phyloP scores from a whole-genome alignment of 2,113 vertebrate genomes.

The Rattus rattus region DNA sequence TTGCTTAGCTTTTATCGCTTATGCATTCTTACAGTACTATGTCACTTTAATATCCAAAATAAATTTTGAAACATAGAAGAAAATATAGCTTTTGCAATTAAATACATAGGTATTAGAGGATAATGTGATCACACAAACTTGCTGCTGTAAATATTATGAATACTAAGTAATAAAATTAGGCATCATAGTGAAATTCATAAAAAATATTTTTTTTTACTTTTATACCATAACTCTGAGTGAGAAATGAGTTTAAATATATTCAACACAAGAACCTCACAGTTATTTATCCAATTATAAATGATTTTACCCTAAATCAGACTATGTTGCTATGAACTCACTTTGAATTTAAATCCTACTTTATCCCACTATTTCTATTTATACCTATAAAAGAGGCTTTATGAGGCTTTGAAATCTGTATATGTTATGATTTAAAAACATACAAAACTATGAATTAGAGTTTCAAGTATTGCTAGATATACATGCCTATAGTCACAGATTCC shows the following conservation, averaged over 20 bases:
- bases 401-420: not conserved
- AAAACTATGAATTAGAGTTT: conserved; percentile 40
- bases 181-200: not conserved
- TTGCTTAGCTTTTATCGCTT: conserved; percentile 55
- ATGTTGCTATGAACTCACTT: not conserved
- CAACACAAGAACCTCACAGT: not conserved
- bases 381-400: not conserved
- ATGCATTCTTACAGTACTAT: conserved; percentile 17
- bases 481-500: not conserved
- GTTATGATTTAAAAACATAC: not conserved
- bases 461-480: not conserved
- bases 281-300: not conserved
- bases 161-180: conserved; percentile 49
- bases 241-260: not conserved
- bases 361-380: not conserved
- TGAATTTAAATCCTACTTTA: conserved; percentile 8
- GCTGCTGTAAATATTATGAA: conserved; percentile 31
- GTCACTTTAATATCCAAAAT: conserved; percentile 61
- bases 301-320: not conserved
- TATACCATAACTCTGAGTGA: not conserved
- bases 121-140: conserved; percentile 30
- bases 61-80: conserved; percentile 60
- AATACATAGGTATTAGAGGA: conserved; percentile 53
- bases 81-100: conserved; percentile 51
- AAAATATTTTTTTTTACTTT: not conserved